Base-by-base conservation (phyloP, 2,888 invertebrate species). In the Luffia ferchaultella region DNA sequence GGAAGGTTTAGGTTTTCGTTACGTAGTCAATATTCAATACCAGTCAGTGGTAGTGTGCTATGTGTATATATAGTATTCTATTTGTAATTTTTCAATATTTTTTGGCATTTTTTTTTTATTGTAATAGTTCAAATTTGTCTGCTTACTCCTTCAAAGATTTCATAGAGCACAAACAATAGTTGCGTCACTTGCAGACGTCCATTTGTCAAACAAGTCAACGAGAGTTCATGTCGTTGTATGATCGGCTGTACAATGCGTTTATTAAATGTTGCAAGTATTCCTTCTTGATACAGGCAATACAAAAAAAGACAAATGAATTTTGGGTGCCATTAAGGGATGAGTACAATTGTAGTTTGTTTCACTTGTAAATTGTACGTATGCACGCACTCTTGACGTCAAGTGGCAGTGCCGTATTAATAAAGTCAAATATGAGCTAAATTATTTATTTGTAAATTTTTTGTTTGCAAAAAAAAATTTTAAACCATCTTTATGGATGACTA, bases 171-270 rank as follows among this genome's bases (percentile, higher is more conserved):
- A 42, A n/a, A 5, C 16, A 17, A 3, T 42, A 5, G 5, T 16
- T 16, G 16, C 5, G 16, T n/a, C 3, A n/a, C n/a, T 42, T 42
- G 43, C n/a, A 42, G 43, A 7, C 5, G 43, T 42, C 7, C 3
- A 42, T 3, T 42, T 42, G 43, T 42, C 43, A 42, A 42, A n/a
- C 43, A 42, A 42, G 43, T 42, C 43, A n/a, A 42, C 43, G 43
- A 42, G 43, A 42, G n/a, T 42, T 42, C 43, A 16, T 42, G 43
- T 42, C 43, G n/a, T n/a, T 42, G 43, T 42, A 42, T n/a, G 43
- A 42, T 42, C 43, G 43, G 43, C 43, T 42, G 43, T 42, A 42
- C n/a, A 42, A 42, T 7, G 43, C 43, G n/a, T 42, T 42, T n/a
- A 42, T 42, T 7, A 42, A 42, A 42, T 42, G 43, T 42, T 17